A percentile compares a stretch with the other conserved stretches of the same genome.
Evolutionary conservation across 2,888 invertebrate genomes (phyloP).

Genomic region (Bellardia bayeri): DNA sequence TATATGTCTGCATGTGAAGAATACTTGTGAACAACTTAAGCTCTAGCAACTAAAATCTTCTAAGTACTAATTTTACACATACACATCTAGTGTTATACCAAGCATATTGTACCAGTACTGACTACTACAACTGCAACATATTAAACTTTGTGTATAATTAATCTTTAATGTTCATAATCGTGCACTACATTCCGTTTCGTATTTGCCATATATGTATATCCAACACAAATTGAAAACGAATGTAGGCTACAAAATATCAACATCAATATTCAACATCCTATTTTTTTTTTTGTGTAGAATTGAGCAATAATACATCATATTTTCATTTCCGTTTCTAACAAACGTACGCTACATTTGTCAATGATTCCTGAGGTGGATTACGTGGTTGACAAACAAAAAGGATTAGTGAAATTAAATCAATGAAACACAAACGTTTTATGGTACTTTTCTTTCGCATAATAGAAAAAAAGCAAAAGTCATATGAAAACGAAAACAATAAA

Average conservation of each 20-base stretch:
- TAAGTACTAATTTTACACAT: background rate
- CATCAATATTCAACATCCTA: conserved; percentile 36
- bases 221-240: background rate
- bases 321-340: conserved; percentile 44
- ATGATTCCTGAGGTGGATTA: conserved; percentile 55
- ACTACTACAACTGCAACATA: background rate
- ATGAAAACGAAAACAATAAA: background rate
- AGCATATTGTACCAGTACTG: background rate
- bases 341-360: conserved; percentile 13
- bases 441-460: background rate
- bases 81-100: background rate
- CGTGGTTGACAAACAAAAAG: conserved; percentile 47
- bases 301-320: conserved; percentile 44
- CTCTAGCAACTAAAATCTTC: conserved; percentile 3
- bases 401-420: conserved; percentile 58
- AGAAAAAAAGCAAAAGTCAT: background rate
- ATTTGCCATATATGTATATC: background rate
- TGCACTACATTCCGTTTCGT: background rate
- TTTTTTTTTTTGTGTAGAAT: conserved; percentile 1
- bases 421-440: conserved; percentile 45
- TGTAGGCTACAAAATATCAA: background rate
- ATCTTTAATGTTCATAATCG: background rate
- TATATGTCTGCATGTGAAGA: background rate
- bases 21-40: background rate
- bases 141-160: background rate